Base-by-base conservation (phyloP, 2,113 vertebrate genomes). In the Podarcis cretensis region DNA sequence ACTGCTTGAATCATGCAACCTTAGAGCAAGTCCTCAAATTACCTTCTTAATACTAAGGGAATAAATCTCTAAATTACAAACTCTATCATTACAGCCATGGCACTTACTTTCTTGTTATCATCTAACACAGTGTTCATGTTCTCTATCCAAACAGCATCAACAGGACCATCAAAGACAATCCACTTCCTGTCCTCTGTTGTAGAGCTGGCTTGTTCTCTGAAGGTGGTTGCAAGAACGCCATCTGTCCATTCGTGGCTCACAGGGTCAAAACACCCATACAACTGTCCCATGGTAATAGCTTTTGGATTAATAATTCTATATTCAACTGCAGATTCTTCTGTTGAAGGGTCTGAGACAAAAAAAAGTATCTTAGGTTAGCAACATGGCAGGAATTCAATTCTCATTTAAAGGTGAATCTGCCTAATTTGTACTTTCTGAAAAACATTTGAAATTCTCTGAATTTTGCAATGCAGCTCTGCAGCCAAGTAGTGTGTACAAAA, bases 61-160 rank as follows among this genome's bases (percentile, higher is more conserved):
- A 54, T 54, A 54, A 54, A 54, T 2, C 48, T 54, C 48, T 54
- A 54, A 54, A 54, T 54, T 54, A 54, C 68, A 69, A 69, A 69
- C 68, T 69, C 20, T 73, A 27, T 4, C 69, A 71, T n/a, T n/a
- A 84, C 3, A 3, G 5, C 0, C 79, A 48, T 48, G 43, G 43
- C 43, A 48, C 35, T n/a, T 96, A 98, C 98, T 97, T 99, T 99
- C 94, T 99, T 99, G 91, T 99, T 99, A 94, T 99, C 98, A 94
- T 99, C 98, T 88, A 99, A 95, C 54, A 98, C 98, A 21, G 98
- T 99, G 92, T 99, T 99, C 98, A 99, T 98, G 94, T 99, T 99
- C 91, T 99, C 98, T 90, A 99, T 99, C 98, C 98, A 99, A 89
- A 99, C 98, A 40, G 98, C 98, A 94, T 99, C 98, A n/a, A 99